Evolutionary conservation across 1,140 invertebrate genomes (phyloP), one percentile per base, ranked within the genome.

Genomic region (Venturia canescens): DNA sequence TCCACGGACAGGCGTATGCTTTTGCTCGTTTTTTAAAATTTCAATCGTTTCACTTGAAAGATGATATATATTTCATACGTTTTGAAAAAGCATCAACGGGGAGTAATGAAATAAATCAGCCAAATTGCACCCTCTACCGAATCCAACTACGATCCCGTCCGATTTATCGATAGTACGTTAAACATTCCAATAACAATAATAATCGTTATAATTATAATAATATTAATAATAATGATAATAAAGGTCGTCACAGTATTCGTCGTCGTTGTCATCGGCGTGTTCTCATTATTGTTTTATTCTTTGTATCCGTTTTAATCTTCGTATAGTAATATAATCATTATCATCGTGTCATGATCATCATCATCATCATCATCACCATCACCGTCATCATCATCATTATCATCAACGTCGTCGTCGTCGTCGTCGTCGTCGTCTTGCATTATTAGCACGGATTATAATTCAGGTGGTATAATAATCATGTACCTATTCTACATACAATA

Each of bases 401-500:
- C 31, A 7, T 44, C 38, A 44, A 11, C 38, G 13, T 44, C 38
- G 13, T 44, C 53, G 21, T 57, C 21, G 21, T 57, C 60, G 82
- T 83, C 57, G 84, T 84, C 72, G 71, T 89, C 86, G 82, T 90
- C 87, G 85, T 88, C 86, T 86, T 50, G 79, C 82, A 84, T 83
- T 53, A 80, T 80, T 81, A 85, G 83, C 83, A 84, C 82, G 82
- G 85, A 87, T 80, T 83, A 86, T 86, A 83, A 87, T 84, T 84
- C 83, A 82, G 82, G 80, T 82, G 84, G 84, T 80, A 85, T 89
- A 87, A 87, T 90, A 90, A 88, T 90, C 87, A 86, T 86, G 87
- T 89, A 83, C 84, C 91, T 92, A 92, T 86, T 90, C 90, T 92
- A 92, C 90, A 89, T 91, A 91, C 91, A 91, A 88, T 92, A 92